Conservation (phyloP, 2,888 invertebrate species). For the Xanthostigma xanthostigma region DNA sequence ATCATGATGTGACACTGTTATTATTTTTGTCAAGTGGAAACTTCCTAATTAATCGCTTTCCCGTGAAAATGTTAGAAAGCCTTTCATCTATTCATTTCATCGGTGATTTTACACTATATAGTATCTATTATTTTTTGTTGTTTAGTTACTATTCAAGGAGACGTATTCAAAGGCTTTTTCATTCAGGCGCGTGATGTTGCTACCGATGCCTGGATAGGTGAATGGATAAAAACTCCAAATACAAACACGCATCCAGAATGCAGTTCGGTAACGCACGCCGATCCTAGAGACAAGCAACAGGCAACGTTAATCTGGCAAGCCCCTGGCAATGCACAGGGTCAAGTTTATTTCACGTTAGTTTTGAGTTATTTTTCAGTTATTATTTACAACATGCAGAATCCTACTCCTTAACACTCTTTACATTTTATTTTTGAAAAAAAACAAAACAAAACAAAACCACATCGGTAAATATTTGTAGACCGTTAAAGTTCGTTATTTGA, state of each 20-base stretch:
- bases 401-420: background rate
- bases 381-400: background rate
- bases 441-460: no score
- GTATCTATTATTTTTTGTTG: conserved; percentile 2
- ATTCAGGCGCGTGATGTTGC: conserved; percentile 61
- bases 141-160: conserved; percentile 42
- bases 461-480: no score
- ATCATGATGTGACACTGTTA: no score
- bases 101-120: background rate
- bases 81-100: background rate
- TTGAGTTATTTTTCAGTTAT: background rate
- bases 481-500: no score
- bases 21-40: no score
- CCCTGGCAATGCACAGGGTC: conserved; percentile 45
- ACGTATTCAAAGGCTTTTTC: conserved; percentile 68
- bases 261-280: conserved; percentile 63
- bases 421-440: no score
- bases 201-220: conserved; percentile 59
- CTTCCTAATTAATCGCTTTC: no score
- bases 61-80: background rate
- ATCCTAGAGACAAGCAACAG: conserved; percentile 55
- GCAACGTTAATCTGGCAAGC: conserved; percentile 64
- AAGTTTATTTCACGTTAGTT: conserved; percentile 71
- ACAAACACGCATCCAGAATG: conserved; percentile 66
- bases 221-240: conserved; percentile 57